These are phyloP conservation scores for Marmota flaviventris DNA, from an alignment of 2,113 vertebrate species.

Conservation along the genomic window DNA sequence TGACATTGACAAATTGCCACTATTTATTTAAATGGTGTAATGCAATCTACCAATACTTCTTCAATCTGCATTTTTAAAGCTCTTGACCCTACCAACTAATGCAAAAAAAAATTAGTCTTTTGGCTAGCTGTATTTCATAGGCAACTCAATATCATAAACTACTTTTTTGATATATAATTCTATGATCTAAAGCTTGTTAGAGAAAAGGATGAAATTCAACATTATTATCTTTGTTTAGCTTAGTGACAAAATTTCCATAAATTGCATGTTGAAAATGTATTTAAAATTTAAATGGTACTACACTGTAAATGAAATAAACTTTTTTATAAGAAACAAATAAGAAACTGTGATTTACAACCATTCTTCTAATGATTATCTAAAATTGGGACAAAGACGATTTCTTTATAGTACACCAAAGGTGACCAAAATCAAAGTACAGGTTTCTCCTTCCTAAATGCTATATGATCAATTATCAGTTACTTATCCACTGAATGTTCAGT, in stretches of 20 bases:
- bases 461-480: neutral
- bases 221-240: neutral
- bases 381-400: neutral
- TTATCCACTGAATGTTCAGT: neutral
- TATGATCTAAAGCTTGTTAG: constrained; percentile 71
- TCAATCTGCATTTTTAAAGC: constrained; percentile 93
- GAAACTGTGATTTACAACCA: neutral
- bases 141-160: constrained; percentile 85
- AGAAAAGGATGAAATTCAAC: constrained; percentile 81
- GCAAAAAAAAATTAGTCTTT: constrained; percentile 92
- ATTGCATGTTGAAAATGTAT: constrained; percentile 45
- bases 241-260: constrained; percentile 48
- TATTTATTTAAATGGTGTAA: constrained; percentile 99
- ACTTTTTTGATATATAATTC: constrained; percentile 85
- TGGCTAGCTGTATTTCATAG: constrained; percentile 84
- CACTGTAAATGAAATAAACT: constrained; percentile 39
- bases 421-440: neutral
- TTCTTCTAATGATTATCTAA: constrained; percentile 3
- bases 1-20: constrained; percentile 98
- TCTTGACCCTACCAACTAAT: constrained; percentile 93
- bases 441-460: neutral
- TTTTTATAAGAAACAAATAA: constrained; percentile 7
- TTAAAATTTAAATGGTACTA: neutral
- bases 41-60: constrained; percentile 93
- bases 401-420: neutral